Evolutionary conservation across 2,113 vertebrate species (phyloP), one percentile per base, ranked within the genome.

Genomic region (Perca fluviatilis): DNA sequence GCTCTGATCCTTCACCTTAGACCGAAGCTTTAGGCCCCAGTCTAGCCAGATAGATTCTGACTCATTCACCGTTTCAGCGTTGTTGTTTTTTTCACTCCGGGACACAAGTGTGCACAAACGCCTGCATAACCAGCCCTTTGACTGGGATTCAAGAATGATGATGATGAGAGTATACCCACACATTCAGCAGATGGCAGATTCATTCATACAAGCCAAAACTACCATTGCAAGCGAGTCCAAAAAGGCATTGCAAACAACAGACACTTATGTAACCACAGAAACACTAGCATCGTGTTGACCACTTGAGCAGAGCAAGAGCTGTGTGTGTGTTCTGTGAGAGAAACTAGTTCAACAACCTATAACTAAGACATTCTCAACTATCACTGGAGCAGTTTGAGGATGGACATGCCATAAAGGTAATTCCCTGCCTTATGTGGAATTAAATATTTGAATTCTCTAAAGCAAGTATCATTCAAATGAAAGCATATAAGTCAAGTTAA

Each of bases 61-160:
- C 21, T 75, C 57, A 65, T 54, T 76, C 27, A 46, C 50, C 19
- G 25, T 83, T 83, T 87, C 68, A 80, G 30, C 16, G 40, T 6
- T 16, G 6, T 40, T 40, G 9, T n/a, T 56, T 23, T 51, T 53
- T 57, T 79, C 73, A 67, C 36, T 76, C 12, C 60, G 49, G 64
- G 76, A 80, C 57, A 60, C 9, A 50, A 80, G 21, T 25, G 54
- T 50, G 56, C 21, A 50, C 25, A 74, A 69, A 47, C 0, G 46
- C 50, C 58, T 83, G 69, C 62, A 69, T 74, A 74, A 78, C 56
- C 57, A 50, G 25, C 77, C 71, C 69, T 75, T 67, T 89, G 86
- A 84, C 68, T 36, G 36, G 19, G 62, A 83, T 82, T 82, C 49
- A 82, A 86, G 27, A 66, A 58, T 46, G 79, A 85, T 49, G 56